Conservation (phyloP, 2,113 vertebrate species). For the Pandion haliaetus region DNA sequence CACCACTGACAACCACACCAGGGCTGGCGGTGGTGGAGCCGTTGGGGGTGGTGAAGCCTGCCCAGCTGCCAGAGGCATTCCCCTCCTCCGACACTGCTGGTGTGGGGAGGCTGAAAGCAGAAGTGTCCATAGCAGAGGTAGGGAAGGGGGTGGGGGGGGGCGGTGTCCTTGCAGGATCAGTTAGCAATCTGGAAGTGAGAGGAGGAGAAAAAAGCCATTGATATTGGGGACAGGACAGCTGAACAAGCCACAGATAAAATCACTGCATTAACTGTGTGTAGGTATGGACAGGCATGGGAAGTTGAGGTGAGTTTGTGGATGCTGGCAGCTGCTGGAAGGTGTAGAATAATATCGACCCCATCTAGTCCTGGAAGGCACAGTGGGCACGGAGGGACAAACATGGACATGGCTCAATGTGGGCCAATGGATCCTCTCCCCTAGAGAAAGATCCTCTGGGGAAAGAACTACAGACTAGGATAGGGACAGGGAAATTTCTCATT, state of each 20-base stretch:
- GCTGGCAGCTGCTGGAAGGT: neutral
- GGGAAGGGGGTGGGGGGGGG: neutral
- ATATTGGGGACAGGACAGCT: neutral
- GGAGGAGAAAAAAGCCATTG: neutral
- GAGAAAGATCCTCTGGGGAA: neutral
- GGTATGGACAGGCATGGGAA: neutral
- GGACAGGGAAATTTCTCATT: neutral
- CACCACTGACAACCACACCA: conserved; percentile 73
- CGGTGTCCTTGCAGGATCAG: conserved; percentile 25
- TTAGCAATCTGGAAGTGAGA: conserved; percentile 27
- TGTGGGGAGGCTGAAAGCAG: conserved; percentile 1
- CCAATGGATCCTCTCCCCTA: neutral
- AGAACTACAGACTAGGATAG: neutral
- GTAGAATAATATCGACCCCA: neutral
- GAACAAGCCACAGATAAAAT: neutral
- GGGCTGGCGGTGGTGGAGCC: neutral
- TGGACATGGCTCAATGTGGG: neutral
- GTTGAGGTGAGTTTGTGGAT: neutral
- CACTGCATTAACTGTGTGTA: neutral
- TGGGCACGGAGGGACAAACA: neutral
- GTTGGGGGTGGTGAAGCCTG: conserved; percentile 35
- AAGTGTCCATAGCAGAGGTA: conserved; percentile 62
- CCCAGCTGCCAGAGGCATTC: conserved; percentile 66
- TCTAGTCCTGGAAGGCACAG: neutral
- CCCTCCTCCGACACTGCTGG: neutral